Evolutionary conservation across 1,140 invertebrate species (phyloP).

Genomic region (Ooceraea biroi): DNA sequence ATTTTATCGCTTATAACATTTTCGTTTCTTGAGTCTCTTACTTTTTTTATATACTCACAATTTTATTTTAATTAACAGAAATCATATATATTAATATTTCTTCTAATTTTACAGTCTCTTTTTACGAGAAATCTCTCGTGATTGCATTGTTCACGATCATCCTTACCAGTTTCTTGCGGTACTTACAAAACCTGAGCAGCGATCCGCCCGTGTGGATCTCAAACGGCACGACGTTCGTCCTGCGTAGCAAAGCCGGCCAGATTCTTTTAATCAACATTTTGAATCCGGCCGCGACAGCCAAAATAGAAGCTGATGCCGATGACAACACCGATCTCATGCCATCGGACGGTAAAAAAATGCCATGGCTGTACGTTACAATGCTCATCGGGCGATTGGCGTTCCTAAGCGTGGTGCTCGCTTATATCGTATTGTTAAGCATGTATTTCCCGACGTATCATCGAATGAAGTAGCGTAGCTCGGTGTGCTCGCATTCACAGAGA

Average conservation of each 20-base stretch:
- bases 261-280: constrained; percentile 77
- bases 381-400: constrained; percentile 78
- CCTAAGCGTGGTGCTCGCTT: constrained; percentile 65
- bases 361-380: constrained; percentile 74
- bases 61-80: too few species aligned
- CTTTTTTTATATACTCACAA: too few species aligned
- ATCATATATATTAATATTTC: constrained; percentile 12
- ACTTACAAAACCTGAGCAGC: constrained; percentile 63
- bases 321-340: constrained; percentile 76
- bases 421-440: constrained; percentile 72
- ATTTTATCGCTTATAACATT: background rate
- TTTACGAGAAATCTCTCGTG: constrained; percentile 83
- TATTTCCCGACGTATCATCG: constrained; percentile 63
- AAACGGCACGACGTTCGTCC: constrained; percentile 46
- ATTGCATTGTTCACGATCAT: constrained; percentile 83
- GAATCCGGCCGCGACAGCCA: constrained; percentile 78
- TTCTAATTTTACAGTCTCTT: constrained; percentile 81
- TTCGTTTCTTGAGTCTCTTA: constrained; percentile 1
- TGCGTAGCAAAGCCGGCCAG: constrained; percentile 77
- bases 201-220: constrained; percentile 73
- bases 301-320: constrained; percentile 73
- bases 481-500: background rate
- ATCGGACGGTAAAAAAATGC: constrained; percentile 18
- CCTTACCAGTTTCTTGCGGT: constrained; percentile 81
- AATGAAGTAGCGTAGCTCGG: background rate